A percentile compares a stretch with the other conserved stretches of the same genome.
Evolutionary conservation across 2,888 invertebrate species (phyloP).

Genomic region (Timema podura): DNA sequence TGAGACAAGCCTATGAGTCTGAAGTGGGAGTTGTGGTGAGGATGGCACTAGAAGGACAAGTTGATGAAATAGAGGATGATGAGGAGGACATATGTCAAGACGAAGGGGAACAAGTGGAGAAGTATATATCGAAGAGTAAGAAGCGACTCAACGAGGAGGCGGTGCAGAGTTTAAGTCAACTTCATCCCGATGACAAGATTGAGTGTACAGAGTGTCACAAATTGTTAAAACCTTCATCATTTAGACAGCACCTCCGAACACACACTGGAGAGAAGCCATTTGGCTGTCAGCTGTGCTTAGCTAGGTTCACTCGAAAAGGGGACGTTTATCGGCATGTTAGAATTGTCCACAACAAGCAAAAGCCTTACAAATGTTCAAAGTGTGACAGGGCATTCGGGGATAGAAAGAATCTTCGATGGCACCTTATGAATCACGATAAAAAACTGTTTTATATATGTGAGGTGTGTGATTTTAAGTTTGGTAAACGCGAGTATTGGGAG

Average conservation of each 20-base stretch:
- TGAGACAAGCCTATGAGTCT: slow-evolving; percentile 18
- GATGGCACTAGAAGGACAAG: slow-evolving; percentile 18
- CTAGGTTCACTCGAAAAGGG: slow-evolving; percentile 37
- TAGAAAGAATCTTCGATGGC: slow-evolving; percentile 35
- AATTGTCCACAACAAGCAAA: slow-evolving; percentile 36
- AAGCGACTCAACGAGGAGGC: slow-evolving; percentile 22
- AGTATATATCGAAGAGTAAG: slow-evolving; percentile 21
- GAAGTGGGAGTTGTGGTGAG: slow-evolving; percentile 24
- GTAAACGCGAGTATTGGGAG: slow-evolving; percentile 37
- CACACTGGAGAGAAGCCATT: slow-evolving; percentile 36
- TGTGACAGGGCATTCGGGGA: slow-evolving; percentile 34
- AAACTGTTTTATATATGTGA: slow-evolving; percentile 36
- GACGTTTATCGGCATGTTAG: slow-evolving; percentile 37
- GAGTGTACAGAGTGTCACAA: slow-evolving; percentile 33
- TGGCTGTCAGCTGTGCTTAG: slow-evolving; percentile 36
- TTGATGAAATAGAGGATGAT: slow-evolving; percentile 1
- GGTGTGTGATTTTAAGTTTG: slow-evolving; percentile 38
- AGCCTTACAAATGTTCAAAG: slow-evolving; percentile 35
- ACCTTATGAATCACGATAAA: slow-evolving; percentile 37
- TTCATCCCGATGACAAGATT: slow-evolving; percentile 29
- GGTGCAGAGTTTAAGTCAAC: slow-evolving; percentile 23
- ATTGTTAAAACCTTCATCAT: slow-evolving; percentile 31
- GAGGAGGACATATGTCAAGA: slow-evolving; percentile 9
- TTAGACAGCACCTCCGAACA: slow-evolving; percentile 34
- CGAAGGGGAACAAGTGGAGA: slow-evolving; percentile 20